A percentile compares a stretch with the other conserved stretches of the same genome.
Evolutionary conservation across 2,113 vertebrate genomes (phyloP).

Genomic region (Microtus richardsoni): DNA sequence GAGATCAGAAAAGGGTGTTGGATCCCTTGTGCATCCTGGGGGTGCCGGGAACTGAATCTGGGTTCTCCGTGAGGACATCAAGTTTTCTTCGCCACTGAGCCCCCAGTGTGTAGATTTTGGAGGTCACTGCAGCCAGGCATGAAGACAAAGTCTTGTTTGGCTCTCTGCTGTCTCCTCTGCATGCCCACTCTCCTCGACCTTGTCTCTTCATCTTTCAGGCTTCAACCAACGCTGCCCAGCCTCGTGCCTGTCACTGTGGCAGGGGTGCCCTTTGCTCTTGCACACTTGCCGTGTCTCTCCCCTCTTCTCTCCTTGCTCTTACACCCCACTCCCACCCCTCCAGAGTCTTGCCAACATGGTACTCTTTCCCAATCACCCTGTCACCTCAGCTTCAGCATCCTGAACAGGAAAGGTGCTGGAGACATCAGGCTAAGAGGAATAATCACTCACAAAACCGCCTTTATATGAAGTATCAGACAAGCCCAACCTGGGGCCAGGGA

Average conservation of each 20-base stretch:
- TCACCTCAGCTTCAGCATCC: neutral
- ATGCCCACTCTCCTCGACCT: no score
- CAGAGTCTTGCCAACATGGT: neutral
- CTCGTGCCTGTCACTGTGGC: fast-evolving
- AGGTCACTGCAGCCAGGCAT: neutral
- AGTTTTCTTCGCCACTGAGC: neutral
- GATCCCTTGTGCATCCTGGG: neutral
- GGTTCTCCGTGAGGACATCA: neutral
- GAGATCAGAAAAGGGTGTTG: neutral
- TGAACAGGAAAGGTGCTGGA: neutral
- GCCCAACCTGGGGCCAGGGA: neutral
- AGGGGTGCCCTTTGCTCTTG: neutral
- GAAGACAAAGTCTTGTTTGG: neutral
- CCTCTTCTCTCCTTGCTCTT: neutral
- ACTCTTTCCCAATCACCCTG: fast-evolving
- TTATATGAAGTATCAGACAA: neutral
- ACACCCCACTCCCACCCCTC: neutral
- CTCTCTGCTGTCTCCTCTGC: fast-evolving
- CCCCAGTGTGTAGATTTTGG: no score
- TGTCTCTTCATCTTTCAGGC: neutral
- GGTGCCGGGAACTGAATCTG: neutral
- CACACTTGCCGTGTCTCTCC: neutral
- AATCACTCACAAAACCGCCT: neutral
- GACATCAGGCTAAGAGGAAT: neutral
- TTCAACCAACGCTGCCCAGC: neutral